These are phyloP conservation scores for Hymenopus coronatus DNA, from an alignment of 2,888 invertebrate genomes.

Conservation along the genomic window DNA sequence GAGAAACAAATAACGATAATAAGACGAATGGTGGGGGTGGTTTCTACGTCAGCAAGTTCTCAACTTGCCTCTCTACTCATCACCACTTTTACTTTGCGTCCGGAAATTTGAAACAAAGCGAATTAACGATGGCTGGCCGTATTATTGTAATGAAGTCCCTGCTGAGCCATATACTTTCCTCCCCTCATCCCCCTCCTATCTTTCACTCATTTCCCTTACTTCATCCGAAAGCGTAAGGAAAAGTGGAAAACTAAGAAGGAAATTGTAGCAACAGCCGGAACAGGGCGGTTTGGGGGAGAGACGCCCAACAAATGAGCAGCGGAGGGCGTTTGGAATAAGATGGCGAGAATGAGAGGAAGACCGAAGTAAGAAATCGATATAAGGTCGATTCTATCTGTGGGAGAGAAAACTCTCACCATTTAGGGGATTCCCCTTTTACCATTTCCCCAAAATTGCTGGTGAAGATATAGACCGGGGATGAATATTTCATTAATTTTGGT, in stretches of 20 bases:
- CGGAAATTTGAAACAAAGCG: conserved; percentile 33
- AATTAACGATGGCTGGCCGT: conserved; percentile 31
- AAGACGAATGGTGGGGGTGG: neutral
- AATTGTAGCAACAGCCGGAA: conserved; percentile 23
- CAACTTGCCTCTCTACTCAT: conserved; percentile 17
- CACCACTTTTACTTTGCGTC: conserved; percentile 23
- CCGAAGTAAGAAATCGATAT: conserved; percentile 19
- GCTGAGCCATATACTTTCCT: neutral
- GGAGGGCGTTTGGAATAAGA: neutral
- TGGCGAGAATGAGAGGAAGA: neutral
- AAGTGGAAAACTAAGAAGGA: conserved; percentile 28
- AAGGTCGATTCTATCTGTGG: neutral
- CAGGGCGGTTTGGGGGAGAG: conserved; percentile 16
- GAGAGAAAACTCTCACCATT: neutral
- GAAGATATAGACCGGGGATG: too few relatives aligned
- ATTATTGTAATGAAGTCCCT: conserved; percentile 31
- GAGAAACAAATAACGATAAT: neutral
- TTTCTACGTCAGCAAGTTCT: conserved; percentile 14
- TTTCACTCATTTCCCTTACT: neutral
- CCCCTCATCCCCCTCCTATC: conserved; percentile 1
- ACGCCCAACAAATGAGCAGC: conserved; percentile 24
- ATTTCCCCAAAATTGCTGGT: neutral
- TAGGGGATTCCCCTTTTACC: neutral
- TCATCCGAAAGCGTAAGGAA: conserved; percentile 13
- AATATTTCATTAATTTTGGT: too few relatives aligned